Evolutionary conservation across 2,888 invertebrate genomes (phyloP).

Genomic region (Drosophila lacicola): DNA sequence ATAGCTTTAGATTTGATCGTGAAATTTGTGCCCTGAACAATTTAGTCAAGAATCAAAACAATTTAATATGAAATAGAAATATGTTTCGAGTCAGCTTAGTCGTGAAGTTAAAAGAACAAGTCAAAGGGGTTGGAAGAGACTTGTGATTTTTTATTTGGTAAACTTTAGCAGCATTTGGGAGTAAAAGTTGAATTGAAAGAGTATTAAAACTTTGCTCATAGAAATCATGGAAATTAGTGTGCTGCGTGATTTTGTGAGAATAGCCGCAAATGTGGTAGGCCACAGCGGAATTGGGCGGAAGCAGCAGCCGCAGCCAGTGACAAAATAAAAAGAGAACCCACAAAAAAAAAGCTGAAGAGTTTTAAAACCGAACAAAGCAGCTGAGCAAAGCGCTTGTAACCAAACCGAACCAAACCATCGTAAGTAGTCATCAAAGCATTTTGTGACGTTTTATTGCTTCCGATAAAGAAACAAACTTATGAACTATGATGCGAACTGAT

Average conservation of each 20-base stretch:
- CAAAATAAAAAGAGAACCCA: constrained; percentile 33
- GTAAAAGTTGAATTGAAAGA: background rate
- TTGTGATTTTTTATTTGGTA: too few relatives aligned
- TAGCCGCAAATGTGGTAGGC: constrained; percentile 65
- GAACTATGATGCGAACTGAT: constrained; percentile 57
- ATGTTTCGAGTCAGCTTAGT: too few relatives aligned
- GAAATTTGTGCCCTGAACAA: too few relatives aligned
- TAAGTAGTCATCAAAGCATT: constrained; percentile 38
- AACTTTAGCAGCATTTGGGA: too few relatives aligned
- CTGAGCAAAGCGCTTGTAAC: constrained; percentile 41
- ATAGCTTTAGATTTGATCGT: too few relatives aligned
- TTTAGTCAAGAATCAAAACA: too few relatives aligned
- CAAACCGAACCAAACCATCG: constrained; percentile 37
- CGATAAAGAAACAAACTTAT: constrained; percentile 35
- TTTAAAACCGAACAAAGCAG: constrained; percentile 16
- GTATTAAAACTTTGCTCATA: constrained; percentile 15
- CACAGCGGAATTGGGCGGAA: constrained; percentile 59
- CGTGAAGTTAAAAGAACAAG: too few relatives aligned
- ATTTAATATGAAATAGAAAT: too few relatives aligned
- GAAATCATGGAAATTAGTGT: background rate
- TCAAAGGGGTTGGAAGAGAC: too few relatives aligned
- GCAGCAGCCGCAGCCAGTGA: constrained; percentile 48
- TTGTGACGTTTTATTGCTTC: constrained; percentile 37
- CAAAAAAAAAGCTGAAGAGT: constrained; percentile 25
- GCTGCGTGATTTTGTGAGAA: constrained; percentile 50